Evolutionary conservation across 1,140 invertebrate species (phyloP), one percentile per base, ranked within the genome.

Genomic region (Triops longicaudatus): DNA sequence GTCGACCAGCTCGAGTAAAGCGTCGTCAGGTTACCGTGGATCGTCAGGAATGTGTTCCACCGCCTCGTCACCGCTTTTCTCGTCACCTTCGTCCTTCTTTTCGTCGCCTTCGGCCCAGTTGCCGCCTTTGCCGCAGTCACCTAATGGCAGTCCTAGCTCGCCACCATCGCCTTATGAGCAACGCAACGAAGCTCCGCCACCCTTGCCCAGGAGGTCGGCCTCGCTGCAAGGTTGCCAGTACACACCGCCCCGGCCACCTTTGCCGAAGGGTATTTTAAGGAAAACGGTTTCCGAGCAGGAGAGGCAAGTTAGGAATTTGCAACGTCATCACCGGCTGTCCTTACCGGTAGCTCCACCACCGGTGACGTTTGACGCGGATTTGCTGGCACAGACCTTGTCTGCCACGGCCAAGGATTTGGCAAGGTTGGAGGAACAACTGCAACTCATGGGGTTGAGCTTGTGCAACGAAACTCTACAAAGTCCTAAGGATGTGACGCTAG

Each of bases 11-110:
- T 63, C 50, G 50, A 63, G 17, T 17, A 63, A 89, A 79, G 92
- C 92, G 1, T 93, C 92, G 63, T 93, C 92, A 0, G 93, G 92
- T 22, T 95, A 93, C 81, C 85, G 93, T 80, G 93, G 92, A 71
- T 94, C 92, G 0, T 94, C 92, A 0, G 93, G 92, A 4, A 90
- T 93, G 82, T 84, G 92, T 17, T 90, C 88, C 12, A 86, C 84
- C 79, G 91, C 89, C 83, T 88, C 87, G 81, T 87, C 85, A 81
- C 85, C 87, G 41, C 73, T 73, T 11, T 76, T 76, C 37, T 41
- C 73, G 22, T 72, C 72, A 14, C 77, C 79, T 17, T 72, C 73
- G 10, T 63, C 50, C 10, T 63, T 63, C 14, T 63, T 63, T 14
- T 10, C 50, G 17, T 63, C 50, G 50, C 50, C 50, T 63, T 63